phyloP scores from a whole-genome alignment of 2,113 vertebrate species.

The Spilogale gracilis region DNA sequence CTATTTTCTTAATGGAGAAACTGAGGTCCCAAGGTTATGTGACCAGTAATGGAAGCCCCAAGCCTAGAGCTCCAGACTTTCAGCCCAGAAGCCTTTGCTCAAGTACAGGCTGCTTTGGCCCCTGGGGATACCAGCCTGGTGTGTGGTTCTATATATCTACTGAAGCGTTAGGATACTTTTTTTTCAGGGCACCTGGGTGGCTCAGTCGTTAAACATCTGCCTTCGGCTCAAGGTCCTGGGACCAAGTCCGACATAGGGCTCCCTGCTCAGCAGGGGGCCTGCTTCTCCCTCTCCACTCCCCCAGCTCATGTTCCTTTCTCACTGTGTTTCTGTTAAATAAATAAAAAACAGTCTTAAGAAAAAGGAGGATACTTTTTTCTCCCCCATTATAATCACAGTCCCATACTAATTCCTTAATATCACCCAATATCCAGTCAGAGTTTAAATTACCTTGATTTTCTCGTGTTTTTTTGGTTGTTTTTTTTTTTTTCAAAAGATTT shows the following conservation, averaged over 20 bases:
- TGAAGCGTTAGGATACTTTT: neutral
- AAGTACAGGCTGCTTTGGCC: neutral
- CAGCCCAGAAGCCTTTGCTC: neutral
- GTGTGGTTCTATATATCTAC: neutral
- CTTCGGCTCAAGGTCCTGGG: too few relatives aligned
- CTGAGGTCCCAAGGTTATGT: neutral
- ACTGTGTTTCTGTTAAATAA: too few relatives aligned
- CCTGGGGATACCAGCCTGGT: neutral
- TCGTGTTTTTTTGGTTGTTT: neutral
- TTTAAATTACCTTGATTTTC: neutral
- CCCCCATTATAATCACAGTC: neutral
- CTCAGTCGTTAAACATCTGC: too few relatives aligned
- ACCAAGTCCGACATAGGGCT: too few relatives aligned
- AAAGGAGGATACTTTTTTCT: neutral
- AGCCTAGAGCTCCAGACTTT: neutral
- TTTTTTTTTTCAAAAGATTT: too few relatives aligned
- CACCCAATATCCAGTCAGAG: neutral
- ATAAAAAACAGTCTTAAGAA: too few relatives aligned
- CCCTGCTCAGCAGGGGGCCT: too few relatives aligned
- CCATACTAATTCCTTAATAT: neutral
- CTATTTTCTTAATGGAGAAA: neutral
- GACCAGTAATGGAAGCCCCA: neutral
- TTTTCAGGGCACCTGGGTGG: too few relatives aligned
- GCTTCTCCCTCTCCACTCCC: too few relatives aligned
- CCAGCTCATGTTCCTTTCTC: too few relatives aligned